Evolutionary conservation across 35 echinoderm and acorn worm genomes (phyloP), one percentile per base, ranked within the genome.

Genomic region (Apostichopus californicus): DNA sequence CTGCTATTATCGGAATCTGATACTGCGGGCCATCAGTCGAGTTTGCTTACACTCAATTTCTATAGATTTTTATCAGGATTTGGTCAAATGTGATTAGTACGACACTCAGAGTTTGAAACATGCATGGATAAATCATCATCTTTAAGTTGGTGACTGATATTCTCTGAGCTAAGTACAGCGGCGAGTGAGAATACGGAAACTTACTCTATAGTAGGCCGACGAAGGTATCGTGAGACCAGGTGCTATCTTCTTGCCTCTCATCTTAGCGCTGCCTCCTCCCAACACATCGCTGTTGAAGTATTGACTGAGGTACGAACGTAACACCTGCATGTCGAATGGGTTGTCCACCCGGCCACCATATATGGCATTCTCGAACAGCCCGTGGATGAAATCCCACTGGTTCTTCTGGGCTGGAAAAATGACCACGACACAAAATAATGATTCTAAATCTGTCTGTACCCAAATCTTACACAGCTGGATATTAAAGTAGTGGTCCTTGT

Each of bases 321-420:
- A 84, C 9, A 99, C 97, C 79, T 95, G 71, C 97, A 99, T 90
- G 85, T 99, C 97, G 93, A 99, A 99, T 13, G 93, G 91, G 90
- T 99, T 99, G 92, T 99, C 97, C 17, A 99, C 97, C 9, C 97
- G 79, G 7, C 97, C 97, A 65, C 97, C 97, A 87, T 99, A 99
- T 75, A 99, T 99, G 75, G 97, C 97, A 57, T 96, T 99, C 92
- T 99, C 97, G 95, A 96, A 99, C 73, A 99, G 79, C 0, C 97
- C 97, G 79, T 99, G 93, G 10, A 99, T 93, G 78, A 99, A 99
- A 73, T 96, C 95, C 93, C 93, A 96, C 56, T 96, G 75, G 28
- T 95, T 75, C 15, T 95, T 91, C 63, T 99, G 94, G 52, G 91
- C 97, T 99, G 90, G 77, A 71, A 80, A 88, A 88, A 89, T 63